Base-by-base conservation (phyloP, 2,888 invertebrate species). In the Barypeithes pellucidus region DNA sequence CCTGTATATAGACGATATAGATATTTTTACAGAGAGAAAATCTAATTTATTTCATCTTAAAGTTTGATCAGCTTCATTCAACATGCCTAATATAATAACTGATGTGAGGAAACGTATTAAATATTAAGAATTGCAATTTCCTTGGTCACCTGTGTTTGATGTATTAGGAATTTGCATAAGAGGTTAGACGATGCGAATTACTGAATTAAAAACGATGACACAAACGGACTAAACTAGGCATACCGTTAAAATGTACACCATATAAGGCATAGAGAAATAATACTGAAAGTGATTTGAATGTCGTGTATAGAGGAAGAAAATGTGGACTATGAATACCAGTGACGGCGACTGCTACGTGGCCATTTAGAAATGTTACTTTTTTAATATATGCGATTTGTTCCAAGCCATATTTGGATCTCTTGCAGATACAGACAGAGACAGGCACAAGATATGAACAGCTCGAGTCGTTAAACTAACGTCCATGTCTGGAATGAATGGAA, bases 231-330 rank as follows among this genome's bases (percentile, higher is more conserved):
- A 39, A 66, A 66, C 66, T 62, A 65, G 45, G 61, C 52, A 62
- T 73, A 60, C 73, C 73, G 73, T 73, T 73, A 73, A 39, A 67
- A 52, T 29, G 59, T n/a, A 70, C 33, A 54, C 73, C 73, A 73
- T 70, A 73, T 73, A 73, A 66, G 73, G 73, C 20, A 63, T 61
- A 66, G 61, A 73, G 65, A 66, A 70, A 73, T 73, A 73, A 70
- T 73, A 70, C 73, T 73, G 70, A 73, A 73, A 73, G 73, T 73
- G 73, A 73, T 73, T 73, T 68, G 70, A 70, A 70, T 61, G 66
- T 66, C 70, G 70, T 61, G 57, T 67, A 70, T 57, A 65, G 59
- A 69, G 68, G 69, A 67, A 67, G 72, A 72, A 67, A 72, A 61
- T 54, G 24, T 65, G 59, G 60, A 71, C 65, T 65, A 43, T 60